These are phyloP conservation scores for Myopa tessellatipennis DNA, from an alignment of 2,888 invertebrate genomes.

Conservation along the genomic window DNA sequence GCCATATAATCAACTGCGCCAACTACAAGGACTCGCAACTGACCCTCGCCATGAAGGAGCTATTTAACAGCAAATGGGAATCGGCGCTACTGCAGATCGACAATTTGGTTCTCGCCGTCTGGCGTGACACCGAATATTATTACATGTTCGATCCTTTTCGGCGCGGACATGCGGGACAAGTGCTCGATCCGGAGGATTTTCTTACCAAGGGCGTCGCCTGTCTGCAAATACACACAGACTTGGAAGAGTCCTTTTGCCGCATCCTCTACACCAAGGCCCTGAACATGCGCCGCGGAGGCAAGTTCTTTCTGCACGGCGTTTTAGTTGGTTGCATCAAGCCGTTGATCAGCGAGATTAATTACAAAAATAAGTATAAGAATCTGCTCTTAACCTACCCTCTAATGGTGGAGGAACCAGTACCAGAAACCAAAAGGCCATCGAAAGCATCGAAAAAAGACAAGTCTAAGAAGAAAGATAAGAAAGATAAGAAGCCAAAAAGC, in stretches of 20 bases:
- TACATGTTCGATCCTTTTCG: slow-evolving; percentile 77
- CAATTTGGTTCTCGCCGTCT: slow-evolving; percentile 72
- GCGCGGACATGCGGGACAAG: slow-evolving; percentile 71
- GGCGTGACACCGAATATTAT: slow-evolving; percentile 75
- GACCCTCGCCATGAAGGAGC: slow-evolving; percentile 53
- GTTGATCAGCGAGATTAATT: slow-evolving; percentile 52
- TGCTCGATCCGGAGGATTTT: slow-evolving; percentile 68
- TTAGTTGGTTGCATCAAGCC: slow-evolving; percentile 66
- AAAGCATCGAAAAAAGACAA: not conserved
- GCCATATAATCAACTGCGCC: slow-evolving; percentile 59
- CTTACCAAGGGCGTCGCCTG: slow-evolving; percentile 70
- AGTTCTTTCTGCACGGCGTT: slow-evolving; percentile 72
- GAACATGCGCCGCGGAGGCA: slow-evolving; percentile 61
- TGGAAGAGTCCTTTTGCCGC: slow-evolving; percentile 72
- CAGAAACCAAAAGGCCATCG: not conserved
- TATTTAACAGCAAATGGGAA: slow-evolving; percentile 57
- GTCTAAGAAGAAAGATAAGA: slow-evolving; percentile 12
- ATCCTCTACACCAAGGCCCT: slow-evolving; percentile 69
- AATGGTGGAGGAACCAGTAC: not conserved
- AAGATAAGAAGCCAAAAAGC: slow-evolving; percentile 31
- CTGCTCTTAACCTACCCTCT: slow-evolving; percentile 56
- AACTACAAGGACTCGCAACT: slow-evolving; percentile 58
- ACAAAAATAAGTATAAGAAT: slow-evolving; percentile 55
- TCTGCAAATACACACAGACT: slow-evolving; percentile 73
- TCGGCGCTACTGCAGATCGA: slow-evolving; percentile 71